These are phyloP conservation scores for Entomobrya proxima DNA, from an alignment of 2,888 invertebrate genomes.

Conservation along the genomic window DNA sequence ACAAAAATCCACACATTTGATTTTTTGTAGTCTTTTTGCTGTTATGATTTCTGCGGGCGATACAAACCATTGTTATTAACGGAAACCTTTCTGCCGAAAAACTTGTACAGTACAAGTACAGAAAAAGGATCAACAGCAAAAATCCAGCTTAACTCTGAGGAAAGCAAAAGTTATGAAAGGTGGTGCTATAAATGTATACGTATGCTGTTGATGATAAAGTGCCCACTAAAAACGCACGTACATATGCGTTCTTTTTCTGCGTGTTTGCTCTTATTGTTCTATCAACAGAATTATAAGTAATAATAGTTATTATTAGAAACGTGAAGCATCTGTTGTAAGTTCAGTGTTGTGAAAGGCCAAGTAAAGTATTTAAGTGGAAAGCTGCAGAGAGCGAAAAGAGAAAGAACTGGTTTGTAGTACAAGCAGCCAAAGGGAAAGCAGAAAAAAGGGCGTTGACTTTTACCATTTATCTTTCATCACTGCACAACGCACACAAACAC, in stretches of 20 bases:
- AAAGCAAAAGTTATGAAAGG: not conserved
- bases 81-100: no score
- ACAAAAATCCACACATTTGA: no score
- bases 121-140: not conserved
- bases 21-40: no score
- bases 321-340: constrained; percentile 37
- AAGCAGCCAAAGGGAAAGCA: constrained; percentile 17
- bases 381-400: constrained; percentile 2
- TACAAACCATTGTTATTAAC: no score
- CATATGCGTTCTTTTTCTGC: not conserved
- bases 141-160: not conserved
- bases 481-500: constrained; percentile 34
- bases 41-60: no score
- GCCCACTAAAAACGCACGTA: constrained; percentile 12
- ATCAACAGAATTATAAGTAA: constrained; percentile 5
- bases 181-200: not conserved
- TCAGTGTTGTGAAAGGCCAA: not conserved
- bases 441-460: constrained; percentile 62
- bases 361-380: constrained; percentile 14
- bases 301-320: constrained; percentile 5
- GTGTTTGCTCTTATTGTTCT: not conserved
- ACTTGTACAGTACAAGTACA: no score
- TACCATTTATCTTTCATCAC: constrained; percentile 64
- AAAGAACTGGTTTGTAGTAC: no score
- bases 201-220: constrained; percentile 11